Evolutionary conservation across 2,113 vertebrate genomes (phyloP).

Genomic region (Falcunculus frontatus): DNA sequence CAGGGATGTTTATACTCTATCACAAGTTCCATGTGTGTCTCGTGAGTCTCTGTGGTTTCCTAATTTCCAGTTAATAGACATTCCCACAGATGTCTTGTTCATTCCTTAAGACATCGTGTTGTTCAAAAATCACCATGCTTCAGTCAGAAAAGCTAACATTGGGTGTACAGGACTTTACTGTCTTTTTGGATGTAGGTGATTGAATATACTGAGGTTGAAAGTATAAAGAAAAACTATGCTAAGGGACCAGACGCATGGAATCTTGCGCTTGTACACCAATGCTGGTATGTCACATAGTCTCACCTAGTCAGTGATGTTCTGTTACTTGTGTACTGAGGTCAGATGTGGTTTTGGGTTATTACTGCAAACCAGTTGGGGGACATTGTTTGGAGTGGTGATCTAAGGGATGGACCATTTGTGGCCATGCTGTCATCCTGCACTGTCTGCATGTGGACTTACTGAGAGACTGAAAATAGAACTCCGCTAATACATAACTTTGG

Average conservation of each 20-base stretch:
- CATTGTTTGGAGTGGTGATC: not conserved
- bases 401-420: not conserved
- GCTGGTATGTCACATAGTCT: not conserved
- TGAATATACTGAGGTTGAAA: not conserved
- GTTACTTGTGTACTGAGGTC: not conserved
- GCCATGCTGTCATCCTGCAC: not conserved
- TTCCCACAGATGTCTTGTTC: not conserved
- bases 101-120: not conserved
- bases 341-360: not conserved
- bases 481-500: not conserved
- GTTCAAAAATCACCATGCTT: not conserved
- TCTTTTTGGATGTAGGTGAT: not conserved
- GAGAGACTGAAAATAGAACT: not conserved
- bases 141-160: not conserved
- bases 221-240: not conserved
- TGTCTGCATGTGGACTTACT: not conserved
- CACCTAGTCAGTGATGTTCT: not conserved
- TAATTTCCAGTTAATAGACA: not conserved
- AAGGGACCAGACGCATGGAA: not conserved
- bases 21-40: not conserved
- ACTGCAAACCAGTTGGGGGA: not conserved
- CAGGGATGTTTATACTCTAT: not conserved
- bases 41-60: not conserved
- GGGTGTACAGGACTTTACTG: not conserved
- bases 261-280: fast-evolving